Base-by-base conservation (phyloP, 2,113 vertebrate genomes). In the Campylorhamphus procurvoides region DNA sequence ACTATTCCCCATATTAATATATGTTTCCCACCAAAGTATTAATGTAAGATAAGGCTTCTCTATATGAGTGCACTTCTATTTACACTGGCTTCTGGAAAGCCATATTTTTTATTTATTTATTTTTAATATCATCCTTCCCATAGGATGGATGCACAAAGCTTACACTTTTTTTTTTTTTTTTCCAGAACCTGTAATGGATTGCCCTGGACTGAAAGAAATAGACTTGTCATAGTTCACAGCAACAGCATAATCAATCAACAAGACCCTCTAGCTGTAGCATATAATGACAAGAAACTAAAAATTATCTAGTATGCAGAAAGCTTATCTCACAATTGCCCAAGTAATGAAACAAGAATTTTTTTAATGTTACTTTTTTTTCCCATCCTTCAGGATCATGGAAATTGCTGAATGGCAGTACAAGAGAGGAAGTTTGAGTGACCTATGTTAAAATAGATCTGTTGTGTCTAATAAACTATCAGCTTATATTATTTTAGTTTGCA, bases 191-290 rank as follows among this genome's bases (percentile, higher is more conserved):
- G 12, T 88, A 88, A 88, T 80, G 49, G 24, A 73, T 85, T 90
- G n/a, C n/a, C 37, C 25, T 74, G 53, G 79, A 93, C 18, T 29
- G 12, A 79, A 28, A 90, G 52, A 92, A 87, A 86, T 60, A 73
- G 33, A 64, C 83, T 88, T 89, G 40, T 18, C 8, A n/a, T 58
- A 37, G 13, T 74, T 35, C 72, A 44, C 12, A 84, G 31, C 10
- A 81, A 69, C 39, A 69, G 59, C 8, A 31, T 58, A 77, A 92
- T 85, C 37, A 64, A 83, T 88, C 89, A 96, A n/a, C 27, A 53
- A 63, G 25, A 20, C 13, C n/a, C 50, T 84, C 55, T 39, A 88
- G 55, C 31, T 77, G 23, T 68, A 88, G 82, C 23, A 29, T 11
- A 40, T 15, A 84, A 84, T 71, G 49, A 25, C 28, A 87, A 24